Evolutionary conservation across 2,888 invertebrate species (phyloP).

Genomic region (Eilema griseolum): DNA sequence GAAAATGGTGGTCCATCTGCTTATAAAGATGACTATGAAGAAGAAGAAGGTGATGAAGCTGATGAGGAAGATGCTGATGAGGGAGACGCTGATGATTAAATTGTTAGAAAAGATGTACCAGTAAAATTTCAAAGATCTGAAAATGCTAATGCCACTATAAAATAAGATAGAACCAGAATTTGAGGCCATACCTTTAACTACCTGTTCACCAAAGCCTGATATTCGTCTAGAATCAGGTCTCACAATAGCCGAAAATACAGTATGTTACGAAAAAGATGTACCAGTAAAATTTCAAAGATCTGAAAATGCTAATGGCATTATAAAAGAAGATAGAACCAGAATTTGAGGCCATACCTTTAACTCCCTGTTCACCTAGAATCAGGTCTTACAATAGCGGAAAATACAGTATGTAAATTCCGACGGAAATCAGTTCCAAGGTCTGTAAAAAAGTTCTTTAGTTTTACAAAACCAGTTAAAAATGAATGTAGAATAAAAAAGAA

Average conservation of each 20-base stretch:
- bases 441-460: slow-evolving; percentile 18
- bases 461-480: slow-evolving; percentile 12
- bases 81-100: not conserved
- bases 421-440: slow-evolving; percentile 3
- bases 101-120: not conserved
- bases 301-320: slow-evolving; percentile 26
- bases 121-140: not conserved
- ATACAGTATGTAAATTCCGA: slow-evolving; percentile 17
- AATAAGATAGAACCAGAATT: slow-evolving; percentile 35
- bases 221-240: slow-evolving; percentile 24
- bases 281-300: not conserved
- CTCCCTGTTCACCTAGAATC: slow-evolving; percentile 24
- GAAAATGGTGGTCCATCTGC: not conserved
- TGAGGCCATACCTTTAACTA: slow-evolving; percentile 15
- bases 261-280: slow-evolving; percentile 27
- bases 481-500: slow-evolving; percentile 9
- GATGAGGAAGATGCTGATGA: not conserved
- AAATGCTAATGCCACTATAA: slow-evolving; percentile 28
- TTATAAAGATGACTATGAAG: not conserved
- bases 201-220: slow-evolving; percentile 29
- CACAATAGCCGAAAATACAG: not conserved
- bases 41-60: not conserved
- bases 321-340: slow-evolving; percentile 35
- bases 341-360: slow-evolving; percentile 13
- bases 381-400: not conserved